Conservation (phyloP, 2,797 vertebrate genomes). For the Artibeus lituratus region DNA sequence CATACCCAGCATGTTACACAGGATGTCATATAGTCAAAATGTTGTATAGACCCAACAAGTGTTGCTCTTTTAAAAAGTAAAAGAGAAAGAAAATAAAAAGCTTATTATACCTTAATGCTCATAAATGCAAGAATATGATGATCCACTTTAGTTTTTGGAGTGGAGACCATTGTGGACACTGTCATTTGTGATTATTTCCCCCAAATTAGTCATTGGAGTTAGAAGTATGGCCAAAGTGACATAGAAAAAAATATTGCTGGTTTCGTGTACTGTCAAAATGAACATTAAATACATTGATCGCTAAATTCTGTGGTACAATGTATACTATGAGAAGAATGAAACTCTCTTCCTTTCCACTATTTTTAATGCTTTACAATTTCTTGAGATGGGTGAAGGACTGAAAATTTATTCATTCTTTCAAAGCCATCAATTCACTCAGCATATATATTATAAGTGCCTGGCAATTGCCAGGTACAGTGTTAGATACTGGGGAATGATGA, state of each 20-base stretch:
- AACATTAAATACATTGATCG: neutral
- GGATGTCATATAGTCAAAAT: neutral
- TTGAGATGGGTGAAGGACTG: neutral
- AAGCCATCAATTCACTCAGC: neutral
- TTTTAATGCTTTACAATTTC: neutral
- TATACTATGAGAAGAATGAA: neutral
- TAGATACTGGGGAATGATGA: neutral
- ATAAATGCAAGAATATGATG: neutral
- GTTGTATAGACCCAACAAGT: neutral
- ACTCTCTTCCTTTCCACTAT: neutral
- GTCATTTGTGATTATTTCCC: neutral
- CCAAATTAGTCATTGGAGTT: neutral
- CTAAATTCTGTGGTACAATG: neutral
- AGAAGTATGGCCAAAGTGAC: neutral
- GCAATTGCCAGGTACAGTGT: neutral
- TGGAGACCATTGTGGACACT: neutral
- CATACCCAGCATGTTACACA: neutral
- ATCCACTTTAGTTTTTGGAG: too few relatives aligned
- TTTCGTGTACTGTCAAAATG: neutral
- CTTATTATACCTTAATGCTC: neutral
- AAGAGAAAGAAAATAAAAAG: neutral
- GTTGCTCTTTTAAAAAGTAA: neutral
- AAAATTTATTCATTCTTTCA: neutral
- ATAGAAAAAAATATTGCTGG: neutral
- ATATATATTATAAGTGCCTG: neutral